phyloP scores from a whole-genome alignment of 2,888 invertebrate species.

The Perithous albicinctus region DNA sequence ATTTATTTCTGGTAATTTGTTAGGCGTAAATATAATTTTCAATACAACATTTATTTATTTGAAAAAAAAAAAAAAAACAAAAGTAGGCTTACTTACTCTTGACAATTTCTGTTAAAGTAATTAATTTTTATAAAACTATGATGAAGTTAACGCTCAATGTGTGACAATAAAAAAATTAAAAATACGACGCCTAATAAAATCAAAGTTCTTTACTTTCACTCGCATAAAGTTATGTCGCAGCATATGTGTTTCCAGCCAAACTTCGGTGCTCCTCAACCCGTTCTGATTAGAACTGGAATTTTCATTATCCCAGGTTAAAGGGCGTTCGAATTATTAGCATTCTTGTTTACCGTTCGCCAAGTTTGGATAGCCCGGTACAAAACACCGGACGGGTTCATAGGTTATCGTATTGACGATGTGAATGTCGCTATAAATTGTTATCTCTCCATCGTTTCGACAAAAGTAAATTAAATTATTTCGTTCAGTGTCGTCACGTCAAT shows the following conservation, averaged over 20 bases:
- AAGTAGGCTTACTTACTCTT: too few relatives aligned
- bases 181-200: too few relatives aligned
- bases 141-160: too few relatives aligned
- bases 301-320: not conserved
- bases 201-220: too few relatives aligned
- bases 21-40: too few relatives aligned
- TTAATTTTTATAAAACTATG: too few relatives aligned
- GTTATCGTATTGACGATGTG: not conserved
- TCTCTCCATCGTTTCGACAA: conserved; percentile 9
- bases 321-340: conserved; percentile 11
- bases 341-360: not conserved
- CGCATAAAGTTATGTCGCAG: not conserved
- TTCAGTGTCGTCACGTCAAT: not conserved
- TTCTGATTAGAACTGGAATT: not conserved
- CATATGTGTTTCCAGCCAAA: not conserved
- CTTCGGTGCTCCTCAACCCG: not conserved
- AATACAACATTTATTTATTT: too few relatives aligned
- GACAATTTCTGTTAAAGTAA: too few relatives aligned
- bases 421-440: conserved; percentile 12
- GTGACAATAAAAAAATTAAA: too few relatives aligned
- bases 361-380: not conserved
- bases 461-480: not conserved
- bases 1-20: too few relatives aligned
- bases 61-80: too few relatives aligned
- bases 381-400: not conserved